Percentiles rank a stretch among this genome's conserved stretches.
phyloP scores from a whole-genome alignment of 1,140 invertebrate species.

The Hylyphantes graminicola region DNA sequence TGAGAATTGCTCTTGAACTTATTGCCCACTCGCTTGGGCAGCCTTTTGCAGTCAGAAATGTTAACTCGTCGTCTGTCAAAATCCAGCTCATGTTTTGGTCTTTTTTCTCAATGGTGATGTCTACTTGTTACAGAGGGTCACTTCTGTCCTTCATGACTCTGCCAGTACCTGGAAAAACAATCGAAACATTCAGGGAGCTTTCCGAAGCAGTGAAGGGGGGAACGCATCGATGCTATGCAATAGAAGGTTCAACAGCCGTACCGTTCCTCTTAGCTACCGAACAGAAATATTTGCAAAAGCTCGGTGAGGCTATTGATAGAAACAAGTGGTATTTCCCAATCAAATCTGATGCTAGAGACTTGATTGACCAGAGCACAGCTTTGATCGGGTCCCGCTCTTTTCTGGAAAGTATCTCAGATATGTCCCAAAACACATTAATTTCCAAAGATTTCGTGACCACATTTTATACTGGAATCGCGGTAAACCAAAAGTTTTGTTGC shows the following conservation, averaged over 20 bases:
- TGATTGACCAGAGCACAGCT: too few species aligned
- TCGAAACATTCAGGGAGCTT: not conserved
- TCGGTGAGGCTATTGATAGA: too few species aligned
- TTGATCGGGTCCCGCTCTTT: too few species aligned
- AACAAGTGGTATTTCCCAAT: too few species aligned
- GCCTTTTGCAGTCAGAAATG: not conserved
- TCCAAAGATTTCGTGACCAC: too few species aligned
- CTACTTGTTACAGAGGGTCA: slow-evolving; percentile 5
- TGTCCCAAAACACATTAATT: too few species aligned
- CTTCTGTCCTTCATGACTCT: slow-evolving; percentile 15
- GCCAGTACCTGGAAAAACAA: not conserved
- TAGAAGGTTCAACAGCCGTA: not conserved
- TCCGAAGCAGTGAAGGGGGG: not conserved
- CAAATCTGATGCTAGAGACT: too few species aligned
- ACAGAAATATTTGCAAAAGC: too few species aligned
- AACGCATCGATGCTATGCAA: not conserved
- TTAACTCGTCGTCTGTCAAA: not conserved
- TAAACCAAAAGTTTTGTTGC: too few species aligned
- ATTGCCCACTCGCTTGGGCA: not conserved
- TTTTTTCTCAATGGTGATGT: not conserved
- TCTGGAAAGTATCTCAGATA: too few species aligned
- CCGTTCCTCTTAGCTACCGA: too few species aligned
- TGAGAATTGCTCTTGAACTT: not conserved
- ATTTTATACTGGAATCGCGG: too few species aligned
- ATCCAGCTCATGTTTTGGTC: not conserved